A percentile compares a stretch with the other conserved stretches of the same genome.
Conservation (phyloP, 2,113 vertebrate genomes). For the Cyanistes caeruleus region DNA sequence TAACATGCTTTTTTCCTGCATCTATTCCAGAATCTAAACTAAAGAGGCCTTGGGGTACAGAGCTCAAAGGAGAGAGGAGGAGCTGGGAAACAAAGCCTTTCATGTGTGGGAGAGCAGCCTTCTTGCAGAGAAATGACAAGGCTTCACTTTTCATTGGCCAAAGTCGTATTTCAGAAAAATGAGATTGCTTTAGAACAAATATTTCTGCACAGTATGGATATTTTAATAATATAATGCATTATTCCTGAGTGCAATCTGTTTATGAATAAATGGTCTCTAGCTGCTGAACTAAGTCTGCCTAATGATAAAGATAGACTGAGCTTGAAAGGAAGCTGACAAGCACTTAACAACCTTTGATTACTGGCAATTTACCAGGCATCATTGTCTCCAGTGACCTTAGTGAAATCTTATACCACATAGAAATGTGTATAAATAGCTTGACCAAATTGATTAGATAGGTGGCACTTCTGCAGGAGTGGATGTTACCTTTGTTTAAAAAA, state of each 20-base stretch:
- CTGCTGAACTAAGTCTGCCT: neutral
- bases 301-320: neutral
- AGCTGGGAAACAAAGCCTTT: neutral
- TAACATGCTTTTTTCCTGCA: neutral
- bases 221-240: neutral
- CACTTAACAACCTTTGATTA: neutral
- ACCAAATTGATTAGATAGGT: neutral
- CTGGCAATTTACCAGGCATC: neutral
- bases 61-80: neutral
- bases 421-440: neutral
- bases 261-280: neutral
- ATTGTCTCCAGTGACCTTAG: neutral
- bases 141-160: neutral
- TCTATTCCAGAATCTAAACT: neutral
- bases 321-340: neutral
- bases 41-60: neutral
- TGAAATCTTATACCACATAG: neutral
- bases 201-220: neutral
- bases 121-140: neutral
- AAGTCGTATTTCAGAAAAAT: neutral
- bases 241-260: neutral
- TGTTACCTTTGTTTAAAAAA: neutral
- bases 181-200: neutral
- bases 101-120: neutral
- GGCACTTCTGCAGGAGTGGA: neutral